Evolutionary conservation across 2,888 invertebrate genomes (phyloP).

Genomic region (Eilema sororculum): DNA sequence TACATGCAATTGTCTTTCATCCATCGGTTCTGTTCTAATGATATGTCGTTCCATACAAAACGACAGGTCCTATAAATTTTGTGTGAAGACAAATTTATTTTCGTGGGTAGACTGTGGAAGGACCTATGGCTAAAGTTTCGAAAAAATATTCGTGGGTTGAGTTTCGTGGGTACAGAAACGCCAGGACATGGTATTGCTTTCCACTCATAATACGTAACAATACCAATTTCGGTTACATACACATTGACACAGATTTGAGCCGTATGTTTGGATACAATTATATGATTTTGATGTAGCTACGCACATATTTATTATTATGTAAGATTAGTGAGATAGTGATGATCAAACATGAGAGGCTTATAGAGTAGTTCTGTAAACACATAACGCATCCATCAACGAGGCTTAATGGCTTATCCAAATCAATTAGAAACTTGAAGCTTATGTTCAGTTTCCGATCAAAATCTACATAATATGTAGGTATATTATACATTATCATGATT

Average conservation of each 20-base stretch:
- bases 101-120: no score
- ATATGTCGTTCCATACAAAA: no score
- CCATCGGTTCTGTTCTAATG: no score
- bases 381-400: slow-evolving; percentile 80
- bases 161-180: no score
- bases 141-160: no score
- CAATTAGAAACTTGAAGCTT: slow-evolving; percentile 83
- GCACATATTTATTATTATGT: slow-evolving; percentile 20
- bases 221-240: slow-evolving; percentile 23
- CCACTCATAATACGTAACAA: background rate
- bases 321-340: slow-evolving; percentile 26
- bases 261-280: slow-evolving; percentile 45
- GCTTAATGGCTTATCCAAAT: slow-evolving; percentile 85
- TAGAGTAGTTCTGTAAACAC: slow-evolving; percentile 73
- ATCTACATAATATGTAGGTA: slow-evolving; percentile 25
- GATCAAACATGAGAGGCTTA: slow-evolving; percentile 56
- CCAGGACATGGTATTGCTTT: no score
- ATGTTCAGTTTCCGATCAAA: slow-evolving; percentile 56
- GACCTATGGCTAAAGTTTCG: no score
- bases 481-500: slow-evolving; percentile 15
- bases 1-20: no score
- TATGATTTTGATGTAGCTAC: slow-evolving; percentile 32
- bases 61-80: no score
- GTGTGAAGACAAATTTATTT: no score
- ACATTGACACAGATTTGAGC: slow-evolving; percentile 28